Conservation (phyloP, 2,888 invertebrate genomes). For the Mythimna vitellina region DNA sequence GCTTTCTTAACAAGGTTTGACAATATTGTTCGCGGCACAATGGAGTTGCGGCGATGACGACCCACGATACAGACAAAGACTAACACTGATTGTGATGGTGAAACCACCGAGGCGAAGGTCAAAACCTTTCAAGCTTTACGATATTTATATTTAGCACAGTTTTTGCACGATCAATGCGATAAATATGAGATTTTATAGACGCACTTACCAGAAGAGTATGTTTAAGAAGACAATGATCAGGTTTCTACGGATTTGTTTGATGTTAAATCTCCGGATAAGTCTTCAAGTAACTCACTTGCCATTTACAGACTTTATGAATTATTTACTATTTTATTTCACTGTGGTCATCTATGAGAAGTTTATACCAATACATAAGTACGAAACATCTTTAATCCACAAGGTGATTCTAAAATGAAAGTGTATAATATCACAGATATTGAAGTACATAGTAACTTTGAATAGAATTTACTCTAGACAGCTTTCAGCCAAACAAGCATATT, state of each 20-base stretch:
- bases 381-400: conserved; percentile 27
- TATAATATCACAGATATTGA: conserved; percentile 42
- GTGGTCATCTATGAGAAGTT: conserved; percentile 22
- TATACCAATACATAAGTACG: conserved; percentile 25
- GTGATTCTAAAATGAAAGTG: conserved; percentile 50
- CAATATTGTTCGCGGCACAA: conserved; percentile 70
- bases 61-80: conserved; percentile 61
- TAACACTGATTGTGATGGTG: conserved; percentile 62
- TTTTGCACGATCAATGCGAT: conserved; percentile 49
- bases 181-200: conserved; percentile 45
- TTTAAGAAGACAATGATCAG: conserved; percentile 29
- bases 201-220: conserved; percentile 15
- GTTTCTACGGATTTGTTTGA: conserved; percentile 37
- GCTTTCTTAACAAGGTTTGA: conserved; percentile 66
- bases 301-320: conserved; percentile 42
- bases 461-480: conserved; percentile 50
- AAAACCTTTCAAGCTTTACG: conserved; percentile 56
- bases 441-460: conserved; percentile 43
- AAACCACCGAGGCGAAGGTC: conserved; percentile 66
- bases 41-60: conserved; percentile 59
- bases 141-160: conserved; percentile 57
- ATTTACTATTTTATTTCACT: conserved; percentile 35
- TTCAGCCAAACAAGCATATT: conserved; percentile 52
- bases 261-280: conserved; percentile 15
- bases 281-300: conserved; percentile 12